A percentile compares a stretch with the other conserved stretches of the same genome.
These are phyloP conservation scores for Halcyon chelicuti DNA, from an alignment of 2,797 vertebrate species.

Conservation along the genomic window DNA sequence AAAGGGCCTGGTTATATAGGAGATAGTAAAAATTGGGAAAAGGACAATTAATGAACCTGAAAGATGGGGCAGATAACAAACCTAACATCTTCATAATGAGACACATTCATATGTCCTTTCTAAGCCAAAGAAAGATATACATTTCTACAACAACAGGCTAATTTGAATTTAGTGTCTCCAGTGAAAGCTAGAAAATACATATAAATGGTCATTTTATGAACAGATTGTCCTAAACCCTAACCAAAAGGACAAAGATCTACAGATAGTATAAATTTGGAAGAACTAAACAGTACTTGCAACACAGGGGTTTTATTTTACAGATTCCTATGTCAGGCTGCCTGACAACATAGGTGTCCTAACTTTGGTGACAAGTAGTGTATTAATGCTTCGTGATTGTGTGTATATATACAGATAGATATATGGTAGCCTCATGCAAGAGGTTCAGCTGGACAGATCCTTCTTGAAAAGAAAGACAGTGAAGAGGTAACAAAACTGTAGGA, in stretches of 20 bases:
- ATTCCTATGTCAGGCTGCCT: neutral
- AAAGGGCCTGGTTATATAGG: neutral
- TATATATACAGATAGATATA: too few relatives aligned
- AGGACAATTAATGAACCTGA: neutral
- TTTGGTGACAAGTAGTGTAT: neutral
- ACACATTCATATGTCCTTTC: neutral
- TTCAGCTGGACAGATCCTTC: neutral
- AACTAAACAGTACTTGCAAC: neutral
- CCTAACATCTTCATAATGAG: neutral
- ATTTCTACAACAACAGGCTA: neutral
- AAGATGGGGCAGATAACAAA: neutral
- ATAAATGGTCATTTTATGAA: neutral
- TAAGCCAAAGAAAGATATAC: neutral
- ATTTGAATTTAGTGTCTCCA: neutral
- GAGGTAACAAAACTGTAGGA: neutral
- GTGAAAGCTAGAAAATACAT: neutral
- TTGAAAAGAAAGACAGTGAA: neutral
- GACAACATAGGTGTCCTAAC: neutral
- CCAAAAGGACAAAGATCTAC: neutral
- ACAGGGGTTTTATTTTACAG: neutral
- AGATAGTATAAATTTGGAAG: neutral
- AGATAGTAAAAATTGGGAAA: neutral
- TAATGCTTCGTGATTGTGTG: neutral
- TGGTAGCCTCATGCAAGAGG: neutral
- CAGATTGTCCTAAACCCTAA: neutral